phyloP scores from a whole-genome alignment of 2,888 invertebrate genomes.

The Drosophila macrospina region DNA sequence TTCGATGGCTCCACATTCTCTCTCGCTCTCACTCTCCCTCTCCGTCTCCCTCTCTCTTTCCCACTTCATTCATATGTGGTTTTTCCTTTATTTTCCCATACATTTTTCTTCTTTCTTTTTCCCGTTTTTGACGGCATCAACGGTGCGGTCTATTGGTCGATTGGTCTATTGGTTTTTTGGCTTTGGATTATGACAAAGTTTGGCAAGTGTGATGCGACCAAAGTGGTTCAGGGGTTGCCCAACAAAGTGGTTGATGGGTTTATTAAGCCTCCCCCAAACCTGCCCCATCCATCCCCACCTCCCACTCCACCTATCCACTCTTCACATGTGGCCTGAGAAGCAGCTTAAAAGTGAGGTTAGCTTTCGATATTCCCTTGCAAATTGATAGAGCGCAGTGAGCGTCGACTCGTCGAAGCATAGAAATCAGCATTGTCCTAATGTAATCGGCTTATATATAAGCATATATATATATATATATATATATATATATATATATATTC shows the following conservation, averaged over 20 bases:
- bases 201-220: conserved; percentile 49
- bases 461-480: conserved; percentile 2
- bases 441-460: conserved; percentile 47
- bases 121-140: conserved; percentile 20
- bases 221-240: conserved; percentile 25
- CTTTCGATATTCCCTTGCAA: conserved; percentile 17
- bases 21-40: background rate
- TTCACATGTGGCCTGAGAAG: conserved; percentile 1
- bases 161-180: conserved; percentile 78
- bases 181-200: conserved; percentile 74
- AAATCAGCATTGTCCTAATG: conserved; percentile 46
- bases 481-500: background rate
- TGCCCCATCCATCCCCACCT: too few relatives aligned
- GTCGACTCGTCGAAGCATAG: conserved; percentile 26
- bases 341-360: conserved; percentile 40
- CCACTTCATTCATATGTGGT: conserved; percentile 41
- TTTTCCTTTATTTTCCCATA: conserved; percentile 23
- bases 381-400: conserved; percentile 10
- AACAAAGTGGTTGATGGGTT: conserved; percentile 26
- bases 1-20: conserved; percentile 28
- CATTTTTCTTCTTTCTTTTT: conserved; percentile 5
- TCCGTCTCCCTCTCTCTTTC: background rate
- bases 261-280: conserved; percentile 24
- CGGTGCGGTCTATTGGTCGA: conserved; percentile 55
- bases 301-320: background rate